phyloP scores from a whole-genome alignment of 2,113 vertebrate genomes.

The Indri indri region DNA sequence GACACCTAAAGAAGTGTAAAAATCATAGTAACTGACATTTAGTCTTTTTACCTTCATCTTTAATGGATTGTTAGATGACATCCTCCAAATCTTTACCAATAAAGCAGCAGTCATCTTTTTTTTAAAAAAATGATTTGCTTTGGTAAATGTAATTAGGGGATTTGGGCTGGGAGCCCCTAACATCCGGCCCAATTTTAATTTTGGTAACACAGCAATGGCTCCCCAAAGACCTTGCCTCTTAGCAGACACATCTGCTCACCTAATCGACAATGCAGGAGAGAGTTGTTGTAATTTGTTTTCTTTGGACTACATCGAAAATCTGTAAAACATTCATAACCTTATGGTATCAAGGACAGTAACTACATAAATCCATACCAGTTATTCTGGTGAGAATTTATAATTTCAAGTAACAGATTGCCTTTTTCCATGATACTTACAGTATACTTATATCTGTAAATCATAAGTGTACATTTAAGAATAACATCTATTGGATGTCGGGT shows the following conservation, averaged over 20 bases:
- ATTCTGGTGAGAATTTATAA: background rate
- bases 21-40: background rate
- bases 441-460: background rate
- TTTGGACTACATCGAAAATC: conserved; percentile 71
- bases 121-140: conserved; percentile 54
- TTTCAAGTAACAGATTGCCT: conserved; percentile 10
- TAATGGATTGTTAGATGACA: conserved; percentile 27
- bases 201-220: conserved; percentile 40
- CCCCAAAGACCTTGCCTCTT: conserved; percentile 55
- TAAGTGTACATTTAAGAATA: too few species aligned
- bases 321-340: conserved; percentile 58
- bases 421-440: background rate
- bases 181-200: conserved; percentile 53
- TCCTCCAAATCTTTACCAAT: conserved; percentile 53
- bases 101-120: conserved; percentile 41
- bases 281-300: conserved; percentile 61
- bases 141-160: conserved; percentile 44
- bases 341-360: background rate
- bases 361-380: conserved; percentile 10
- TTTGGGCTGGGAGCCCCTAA: background rate
- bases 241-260: conserved; percentile 61
- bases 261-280: conserved; percentile 54
- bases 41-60: conserved; percentile 50
- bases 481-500: too few species aligned
- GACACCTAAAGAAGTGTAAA: background rate